These are phyloP conservation scores for Myrmecobius fasciatus DNA, from an alignment of 2,113 vertebrate genomes.

Conservation along the genomic window DNA sequence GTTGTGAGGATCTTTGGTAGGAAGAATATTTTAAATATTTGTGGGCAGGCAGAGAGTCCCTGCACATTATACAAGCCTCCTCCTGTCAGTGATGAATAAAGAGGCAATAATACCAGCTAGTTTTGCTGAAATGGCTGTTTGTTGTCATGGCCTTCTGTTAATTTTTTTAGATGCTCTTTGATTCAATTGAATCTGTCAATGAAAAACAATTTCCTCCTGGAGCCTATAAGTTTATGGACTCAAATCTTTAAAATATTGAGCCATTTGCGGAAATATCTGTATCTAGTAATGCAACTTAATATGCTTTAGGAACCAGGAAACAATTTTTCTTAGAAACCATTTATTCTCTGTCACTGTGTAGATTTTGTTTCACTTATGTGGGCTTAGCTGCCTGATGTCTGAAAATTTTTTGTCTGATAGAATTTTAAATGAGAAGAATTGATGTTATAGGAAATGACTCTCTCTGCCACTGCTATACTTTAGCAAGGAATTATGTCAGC, in stretches of 20 bases:
- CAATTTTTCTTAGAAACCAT: neutral
- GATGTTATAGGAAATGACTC: neutral
- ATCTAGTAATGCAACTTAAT: conserved; percentile 10
- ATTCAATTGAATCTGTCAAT: conserved; percentile 50
- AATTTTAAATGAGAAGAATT: neutral
- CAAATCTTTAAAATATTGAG: conserved; percentile 35
- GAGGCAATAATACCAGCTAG: neutral
- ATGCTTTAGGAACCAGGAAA: conserved; percentile 10
- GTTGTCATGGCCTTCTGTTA: neutral
- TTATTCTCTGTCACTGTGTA: neutral
- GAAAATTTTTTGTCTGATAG: neutral
- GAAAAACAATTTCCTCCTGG: conserved; percentile 23
- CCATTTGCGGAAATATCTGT: conserved; percentile 44
- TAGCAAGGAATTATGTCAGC: neutral
- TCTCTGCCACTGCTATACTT: neutral
- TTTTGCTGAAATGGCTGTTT: conserved; percentile 30
- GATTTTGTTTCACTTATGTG: neutral
- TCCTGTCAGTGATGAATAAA: conserved; percentile 4
- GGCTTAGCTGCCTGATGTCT: neutral
- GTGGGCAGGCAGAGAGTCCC: neutral
- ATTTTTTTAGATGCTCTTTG: conserved; percentile 36
- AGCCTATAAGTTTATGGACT: conserved; percentile 35
- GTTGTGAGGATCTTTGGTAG: neutral
- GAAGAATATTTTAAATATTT: neutral
- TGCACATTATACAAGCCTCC: neutral